These are phyloP conservation scores for Cottus gobio DNA, from an alignment of 2,113 vertebrate genomes.

Conservation along the genomic window DNA sequence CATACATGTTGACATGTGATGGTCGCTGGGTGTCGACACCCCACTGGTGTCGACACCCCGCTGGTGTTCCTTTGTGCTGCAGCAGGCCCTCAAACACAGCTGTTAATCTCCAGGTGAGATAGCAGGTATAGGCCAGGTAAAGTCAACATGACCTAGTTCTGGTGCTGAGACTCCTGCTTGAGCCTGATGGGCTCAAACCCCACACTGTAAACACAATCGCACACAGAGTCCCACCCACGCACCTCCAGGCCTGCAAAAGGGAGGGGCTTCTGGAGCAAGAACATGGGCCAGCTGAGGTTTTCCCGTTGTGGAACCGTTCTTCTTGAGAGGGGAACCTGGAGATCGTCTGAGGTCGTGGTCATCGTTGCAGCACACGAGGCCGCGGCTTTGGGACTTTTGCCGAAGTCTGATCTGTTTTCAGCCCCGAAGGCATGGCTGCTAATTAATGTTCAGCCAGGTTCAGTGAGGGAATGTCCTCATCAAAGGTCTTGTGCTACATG, in stretches of 20 bases:
- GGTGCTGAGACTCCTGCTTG: neutral
- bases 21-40: neutral
- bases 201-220: neutral
- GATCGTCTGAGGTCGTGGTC: neutral
- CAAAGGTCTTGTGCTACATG: no score
- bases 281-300: neutral
- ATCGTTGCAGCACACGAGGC: neutral
- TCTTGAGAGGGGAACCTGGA: neutral
- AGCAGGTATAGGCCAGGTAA: neutral
- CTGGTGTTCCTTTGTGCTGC: constrained; percentile 1
- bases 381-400: neutral
- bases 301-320: constrained; percentile 13
- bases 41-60: neutral
- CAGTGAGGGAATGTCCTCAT: no score
- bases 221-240: constrained; percentile 3
- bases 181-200: neutral
- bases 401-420: no score
- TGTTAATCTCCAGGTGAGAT: constrained; percentile 1
- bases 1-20: neutral
- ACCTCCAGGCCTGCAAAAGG: neutral
- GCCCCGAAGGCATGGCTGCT: neutral
- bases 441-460: no score
- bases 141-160: constrained; percentile 37
- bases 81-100: constrained; percentile 2
- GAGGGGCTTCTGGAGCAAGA: neutral